Conservation (phyloP, 2,888 invertebrate genomes). For the Latrodectus elegans region DNA sequence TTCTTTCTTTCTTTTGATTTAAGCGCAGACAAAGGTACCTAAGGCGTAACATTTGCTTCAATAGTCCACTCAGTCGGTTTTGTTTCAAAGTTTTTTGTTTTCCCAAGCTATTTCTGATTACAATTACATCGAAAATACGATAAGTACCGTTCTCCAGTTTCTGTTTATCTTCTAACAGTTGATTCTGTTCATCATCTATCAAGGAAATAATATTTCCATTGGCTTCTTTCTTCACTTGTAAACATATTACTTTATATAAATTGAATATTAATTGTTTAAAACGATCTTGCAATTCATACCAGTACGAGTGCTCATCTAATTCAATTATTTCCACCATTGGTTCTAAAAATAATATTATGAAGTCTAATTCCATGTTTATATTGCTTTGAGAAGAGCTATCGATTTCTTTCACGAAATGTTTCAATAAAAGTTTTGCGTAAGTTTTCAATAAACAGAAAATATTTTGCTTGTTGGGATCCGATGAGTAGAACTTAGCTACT, state of each 20-base stretch:
- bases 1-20: slow-evolving; percentile 13
- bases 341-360: slow-evolving; percentile 8
- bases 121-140: background rate
- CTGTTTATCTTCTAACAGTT: background rate
- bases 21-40: slow-evolving; percentile 4
- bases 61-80: background rate
- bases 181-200: slow-evolving; percentile 15
- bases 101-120: no score
- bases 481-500: background rate
- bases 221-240: background rate
- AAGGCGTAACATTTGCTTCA: slow-evolving; percentile 14
- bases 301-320: background rate
- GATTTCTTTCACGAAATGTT: background rate
- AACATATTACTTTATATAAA: slow-evolving; percentile 8
- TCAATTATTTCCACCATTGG: background rate
- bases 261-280: background rate
- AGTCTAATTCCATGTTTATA: background rate
- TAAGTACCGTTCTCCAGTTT: background rate
- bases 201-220: background rate
- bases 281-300: background rate
- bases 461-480: background rate
- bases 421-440: background rate
- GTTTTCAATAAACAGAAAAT: slow-evolving; percentile 9
- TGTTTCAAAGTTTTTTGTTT: background rate
- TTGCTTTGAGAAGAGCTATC: background rate